Conservation (phyloP, 2,888 invertebrate species). For the Gisinianus flammeolus region DNA sequence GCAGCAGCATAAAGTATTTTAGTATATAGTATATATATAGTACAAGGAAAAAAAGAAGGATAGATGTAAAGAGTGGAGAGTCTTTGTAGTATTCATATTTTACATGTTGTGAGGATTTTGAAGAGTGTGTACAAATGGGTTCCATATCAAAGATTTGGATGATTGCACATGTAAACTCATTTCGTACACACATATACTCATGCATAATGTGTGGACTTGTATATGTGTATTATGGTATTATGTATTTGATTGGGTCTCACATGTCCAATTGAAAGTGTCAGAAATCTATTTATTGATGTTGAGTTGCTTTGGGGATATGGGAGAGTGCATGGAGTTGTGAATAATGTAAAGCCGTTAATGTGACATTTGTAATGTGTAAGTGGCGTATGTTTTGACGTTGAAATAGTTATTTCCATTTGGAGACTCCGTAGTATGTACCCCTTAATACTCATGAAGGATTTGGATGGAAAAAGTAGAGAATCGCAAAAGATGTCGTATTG, state of each 20-base stretch:
- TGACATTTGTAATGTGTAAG: slow-evolving; percentile 35
- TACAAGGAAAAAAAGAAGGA: background rate
- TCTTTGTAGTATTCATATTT: background rate
- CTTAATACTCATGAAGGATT: no score
- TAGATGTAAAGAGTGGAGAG: background rate
- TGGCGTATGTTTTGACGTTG: slow-evolving; percentile 33
- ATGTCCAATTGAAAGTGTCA: slow-evolving; percentile 30
- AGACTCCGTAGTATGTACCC: background rate
- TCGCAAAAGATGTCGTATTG: slow-evolving; percentile 21
- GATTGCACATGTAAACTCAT: background rate
- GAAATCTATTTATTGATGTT: slow-evolving; percentile 27
- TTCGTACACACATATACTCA: background rate
- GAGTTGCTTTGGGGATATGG: background rate
- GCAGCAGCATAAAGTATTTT: background rate
- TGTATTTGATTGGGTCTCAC: slow-evolving; percentile 2
- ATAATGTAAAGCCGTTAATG: slow-evolving; percentile 32
- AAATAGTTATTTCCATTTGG: slow-evolving; percentile 22
- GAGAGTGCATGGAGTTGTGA: slow-evolving; percentile 4
- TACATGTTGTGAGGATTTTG: background rate
- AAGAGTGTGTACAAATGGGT: background rate
- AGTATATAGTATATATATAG: background rate
- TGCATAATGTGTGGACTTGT: background rate
- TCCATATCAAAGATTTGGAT: no score
- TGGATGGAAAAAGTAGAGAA: background rate
- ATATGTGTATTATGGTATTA: background rate